Conservation (phyloP, 2,888 invertebrate species). For the Ophioninae sp. region DNA sequence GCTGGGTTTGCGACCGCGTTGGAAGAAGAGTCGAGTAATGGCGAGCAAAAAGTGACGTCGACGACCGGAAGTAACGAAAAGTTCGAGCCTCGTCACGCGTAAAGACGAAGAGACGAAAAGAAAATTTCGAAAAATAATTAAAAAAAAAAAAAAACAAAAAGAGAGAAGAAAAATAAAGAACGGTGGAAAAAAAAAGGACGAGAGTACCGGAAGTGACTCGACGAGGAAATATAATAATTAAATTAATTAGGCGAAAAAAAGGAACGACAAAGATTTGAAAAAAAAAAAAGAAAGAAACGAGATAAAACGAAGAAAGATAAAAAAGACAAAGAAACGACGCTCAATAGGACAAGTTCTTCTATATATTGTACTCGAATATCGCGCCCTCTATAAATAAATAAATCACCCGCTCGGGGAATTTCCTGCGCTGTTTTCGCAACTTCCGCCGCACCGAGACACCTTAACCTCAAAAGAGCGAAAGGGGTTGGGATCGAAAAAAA, state of each 20-base stretch:
- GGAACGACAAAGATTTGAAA: no score
- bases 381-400: constrained; percentile 1
- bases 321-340: constrained; percentile 52
- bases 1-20: constrained; percentile 66
- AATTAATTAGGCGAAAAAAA: constrained; percentile 22
- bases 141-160: no score
- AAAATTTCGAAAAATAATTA: no score
- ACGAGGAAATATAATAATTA: constrained; percentile 24
- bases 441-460: constrained; percentile 7
- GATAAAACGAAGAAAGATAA: constrained; percentile 1
- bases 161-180: no score
- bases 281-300: constrained; percentile 15
- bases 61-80: constrained; percentile 36
- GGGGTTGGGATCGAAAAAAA: not conserved
- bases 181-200: constrained; percentile 52
- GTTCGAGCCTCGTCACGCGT: constrained; percentile 60
- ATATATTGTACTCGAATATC: constrained; percentile 44
- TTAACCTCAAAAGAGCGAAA: constrained; percentile 9
- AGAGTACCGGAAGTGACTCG: constrained; percentile 63
- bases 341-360: constrained; percentile 55
- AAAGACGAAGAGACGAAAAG: constrained; percentile 29
- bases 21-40: constrained; percentile 59
- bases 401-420: constrained; percentile 23
- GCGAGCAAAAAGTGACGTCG: constrained; percentile 44
- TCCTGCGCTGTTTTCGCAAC: constrained; percentile 47